These are phyloP conservation scores for Sarotherodon lohbergeri DNA, from an alignment of 2,113 vertebrate species.

Conservation along the genomic window DNA sequence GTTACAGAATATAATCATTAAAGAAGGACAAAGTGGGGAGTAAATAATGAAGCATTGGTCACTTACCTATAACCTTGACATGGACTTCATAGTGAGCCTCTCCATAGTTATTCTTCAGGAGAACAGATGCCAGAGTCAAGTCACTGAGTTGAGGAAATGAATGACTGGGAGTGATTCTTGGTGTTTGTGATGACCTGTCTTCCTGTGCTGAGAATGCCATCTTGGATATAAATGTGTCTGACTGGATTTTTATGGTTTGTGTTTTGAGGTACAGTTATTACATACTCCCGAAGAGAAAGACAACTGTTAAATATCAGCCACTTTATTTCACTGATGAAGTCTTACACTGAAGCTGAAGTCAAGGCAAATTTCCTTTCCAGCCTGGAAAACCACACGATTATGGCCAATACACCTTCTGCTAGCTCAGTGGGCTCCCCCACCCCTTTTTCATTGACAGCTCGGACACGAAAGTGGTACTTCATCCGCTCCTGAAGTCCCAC, in stretches of 20 bases:
- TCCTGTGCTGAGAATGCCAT: slow-evolving; percentile 16
- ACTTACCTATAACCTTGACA: slow-evolving; percentile 54
- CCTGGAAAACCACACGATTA: slow-evolving; percentile 47
- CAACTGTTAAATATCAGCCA: not conserved
- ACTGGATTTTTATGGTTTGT: not conserved
- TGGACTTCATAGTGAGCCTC: slow-evolving; percentile 47
- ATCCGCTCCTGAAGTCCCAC: slow-evolving; percentile 63
- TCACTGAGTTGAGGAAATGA: slow-evolving; percentile 52
- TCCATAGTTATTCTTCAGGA: slow-evolving; percentile 19
- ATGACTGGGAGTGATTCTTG: slow-evolving; percentile 64
- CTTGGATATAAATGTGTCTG: not conserved
- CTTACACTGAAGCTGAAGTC: slow-evolving; percentile 62
- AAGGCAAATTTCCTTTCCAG: slow-evolving; percentile 65
- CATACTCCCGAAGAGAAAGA: not conserved
- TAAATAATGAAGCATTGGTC: not conserved
- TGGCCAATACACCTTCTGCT: slow-evolving; percentile 46
- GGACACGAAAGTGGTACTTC: slow-evolving; percentile 65
- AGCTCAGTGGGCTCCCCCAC: slow-evolving; percentile 54
- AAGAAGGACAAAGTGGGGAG: not conserved
- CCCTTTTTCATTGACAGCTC: slow-evolving; percentile 61
- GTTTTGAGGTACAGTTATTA: not conserved
- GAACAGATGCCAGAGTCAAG: not conserved
- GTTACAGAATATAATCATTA: not conserved
- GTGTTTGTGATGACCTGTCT: slow-evolving; percentile 64
- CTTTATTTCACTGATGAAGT: not conserved